A percentile compares a stretch with the other conserved stretches of the same genome.
Conservation (phyloP, 1,140 invertebrate genomes). For the Thaumatotibia leucotreta region DNA sequence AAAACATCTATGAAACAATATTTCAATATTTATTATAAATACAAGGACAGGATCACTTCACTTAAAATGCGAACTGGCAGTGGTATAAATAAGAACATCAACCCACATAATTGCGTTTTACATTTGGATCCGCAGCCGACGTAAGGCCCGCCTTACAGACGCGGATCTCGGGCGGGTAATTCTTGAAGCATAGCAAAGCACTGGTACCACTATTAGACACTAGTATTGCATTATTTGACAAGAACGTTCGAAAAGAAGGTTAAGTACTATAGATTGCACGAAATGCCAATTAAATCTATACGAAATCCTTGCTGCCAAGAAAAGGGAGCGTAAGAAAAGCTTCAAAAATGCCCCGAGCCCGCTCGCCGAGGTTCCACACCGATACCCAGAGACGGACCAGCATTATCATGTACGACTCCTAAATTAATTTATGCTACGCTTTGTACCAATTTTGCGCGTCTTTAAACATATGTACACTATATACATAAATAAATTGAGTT, state of each 20-base stretch:
- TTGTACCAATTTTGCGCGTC: conserved; percentile 27
- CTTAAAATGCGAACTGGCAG: conserved; percentile 39
- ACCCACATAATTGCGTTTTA: conserved; percentile 23
- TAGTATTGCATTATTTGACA: no score
- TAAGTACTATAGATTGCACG: no score
- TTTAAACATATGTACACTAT: conserved; percentile 51
- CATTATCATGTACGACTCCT: not conserved
- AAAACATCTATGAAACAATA: conserved; percentile 16
- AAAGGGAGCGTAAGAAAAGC: not conserved
- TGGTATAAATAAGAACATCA: conserved; percentile 23
- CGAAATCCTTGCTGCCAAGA: not conserved
- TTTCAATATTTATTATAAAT: conserved; percentile 13
- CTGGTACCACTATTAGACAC: not conserved
- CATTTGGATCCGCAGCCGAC: conserved; percentile 32
- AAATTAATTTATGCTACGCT: conserved; percentile 13
- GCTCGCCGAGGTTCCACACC: not conserved
- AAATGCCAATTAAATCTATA: no score
- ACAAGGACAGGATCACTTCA: not conserved
- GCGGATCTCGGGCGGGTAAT: not conserved
- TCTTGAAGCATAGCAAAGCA: not conserved
- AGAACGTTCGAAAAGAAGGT: no score
- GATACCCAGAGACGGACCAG: not conserved
- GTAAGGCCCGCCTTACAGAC: conserved; percentile 33
- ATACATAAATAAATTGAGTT: conserved; percentile 39
- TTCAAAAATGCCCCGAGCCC: not conserved